Conservation (phyloP, 2,797 vertebrate genomes). For the Apogon talboti region DNA sequence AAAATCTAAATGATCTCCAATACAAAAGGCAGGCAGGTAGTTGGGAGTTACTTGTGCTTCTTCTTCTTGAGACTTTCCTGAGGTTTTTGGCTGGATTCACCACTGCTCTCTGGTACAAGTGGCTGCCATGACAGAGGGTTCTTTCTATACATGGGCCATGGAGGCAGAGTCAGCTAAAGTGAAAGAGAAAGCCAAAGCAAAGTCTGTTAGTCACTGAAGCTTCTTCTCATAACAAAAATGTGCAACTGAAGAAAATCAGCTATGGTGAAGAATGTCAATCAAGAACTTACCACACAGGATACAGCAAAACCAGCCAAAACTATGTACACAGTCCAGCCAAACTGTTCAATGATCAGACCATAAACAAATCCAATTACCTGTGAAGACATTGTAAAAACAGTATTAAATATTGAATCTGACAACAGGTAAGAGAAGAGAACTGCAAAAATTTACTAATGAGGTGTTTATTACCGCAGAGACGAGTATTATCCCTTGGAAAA, state of each 20-base stretch:
- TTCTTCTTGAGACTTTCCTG: constrained; percentile 87
- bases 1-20: constrained; percentile 22
- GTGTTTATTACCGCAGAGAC: constrained; percentile 90
- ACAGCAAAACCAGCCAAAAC: constrained; percentile 93
- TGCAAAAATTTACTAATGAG: accelerated
- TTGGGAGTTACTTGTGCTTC: constrained; percentile 83
- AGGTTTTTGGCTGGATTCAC: constrained; percentile 90
- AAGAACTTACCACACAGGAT: constrained; percentile 91
- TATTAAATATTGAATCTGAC: background rate
- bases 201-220: background rate
- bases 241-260: too few relatives aligned
- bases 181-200: background rate
- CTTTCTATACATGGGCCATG: constrained; percentile 95
- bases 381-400: constrained; percentile 25
- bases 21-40: constrained; percentile 39
- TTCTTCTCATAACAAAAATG: too few relatives aligned
- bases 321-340: constrained; percentile 97
- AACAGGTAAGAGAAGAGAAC: background rate
- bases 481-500: constrained; percentile 97
- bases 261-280: too few relatives aligned
- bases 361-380: constrained; percentile 95
- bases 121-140: constrained; percentile 94
- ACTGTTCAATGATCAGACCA: constrained; percentile 93
- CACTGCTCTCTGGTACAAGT: constrained; percentile 80
- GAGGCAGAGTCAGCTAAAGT: constrained; percentile 92